These are phyloP conservation scores for Diadegma fenestrale DNA, from an alignment of 2,888 invertebrate species.

Conservation along the genomic window DNA sequence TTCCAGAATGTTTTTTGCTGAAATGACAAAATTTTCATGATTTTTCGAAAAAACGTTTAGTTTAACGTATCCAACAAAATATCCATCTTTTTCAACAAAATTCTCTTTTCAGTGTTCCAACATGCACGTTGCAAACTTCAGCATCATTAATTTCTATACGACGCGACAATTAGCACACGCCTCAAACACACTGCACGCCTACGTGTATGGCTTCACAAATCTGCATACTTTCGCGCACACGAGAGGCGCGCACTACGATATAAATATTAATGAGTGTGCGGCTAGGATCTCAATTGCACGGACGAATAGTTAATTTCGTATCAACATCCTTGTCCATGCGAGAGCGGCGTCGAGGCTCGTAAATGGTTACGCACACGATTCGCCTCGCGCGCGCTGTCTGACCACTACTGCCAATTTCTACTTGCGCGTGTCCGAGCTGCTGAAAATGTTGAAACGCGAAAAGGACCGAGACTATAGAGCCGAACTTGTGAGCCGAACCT, in stretches of 20 bases:
- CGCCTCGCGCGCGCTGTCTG: constrained; percentile 23
- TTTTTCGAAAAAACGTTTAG: too few relatives aligned
- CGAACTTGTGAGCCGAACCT: constrained; percentile 18
- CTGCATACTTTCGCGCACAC: constrained; percentile 68
- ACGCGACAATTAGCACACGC: constrained; percentile 50
- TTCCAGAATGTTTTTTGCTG: too few relatives aligned
- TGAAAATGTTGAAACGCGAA: constrained; percentile 1
- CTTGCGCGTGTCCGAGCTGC: constrained; percentile 31
- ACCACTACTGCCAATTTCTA: constrained; percentile 53
- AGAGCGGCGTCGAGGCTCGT: constrained; percentile 8
- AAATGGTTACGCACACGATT: constrained; percentile 50
- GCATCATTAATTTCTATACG: too few relatives aligned
- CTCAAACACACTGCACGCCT: constrained; percentile 43
- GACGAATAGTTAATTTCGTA: constrained; percentile 24
- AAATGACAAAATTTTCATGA: too few relatives aligned
- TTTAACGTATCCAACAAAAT: too few relatives aligned
- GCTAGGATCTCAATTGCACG: background rate
- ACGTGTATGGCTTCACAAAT: constrained; percentile 65
- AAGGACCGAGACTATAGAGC: constrained; percentile 19
- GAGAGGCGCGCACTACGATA: background rate
- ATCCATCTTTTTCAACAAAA: too few relatives aligned
- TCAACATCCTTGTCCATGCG: constrained; percentile 15
- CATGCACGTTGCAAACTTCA: too few relatives aligned
- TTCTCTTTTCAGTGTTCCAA: too few relatives aligned
- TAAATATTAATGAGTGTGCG: constrained; percentile 61